phyloP scores from a whole-genome alignment of 2,113 vertebrate genomes.

The Pseudonaja textilis region DNA sequence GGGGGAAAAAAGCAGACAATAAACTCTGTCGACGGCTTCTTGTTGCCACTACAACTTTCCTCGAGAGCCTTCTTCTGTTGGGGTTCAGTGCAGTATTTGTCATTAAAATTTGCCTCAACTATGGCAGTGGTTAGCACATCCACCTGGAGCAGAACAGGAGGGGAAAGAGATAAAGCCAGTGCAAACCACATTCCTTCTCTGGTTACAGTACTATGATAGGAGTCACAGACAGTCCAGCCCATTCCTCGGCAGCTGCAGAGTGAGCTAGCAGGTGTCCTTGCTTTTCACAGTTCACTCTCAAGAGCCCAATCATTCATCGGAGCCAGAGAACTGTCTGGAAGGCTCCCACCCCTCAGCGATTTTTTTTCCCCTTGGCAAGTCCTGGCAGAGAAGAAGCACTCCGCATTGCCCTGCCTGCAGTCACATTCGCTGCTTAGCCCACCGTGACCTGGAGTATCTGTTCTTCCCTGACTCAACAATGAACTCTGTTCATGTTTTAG shows the following conservation, averaged over 20 bases:
- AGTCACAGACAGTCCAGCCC: neutral
- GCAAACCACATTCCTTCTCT: slow-evolving; percentile 1
- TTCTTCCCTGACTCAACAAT: neutral
- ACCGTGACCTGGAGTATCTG: neutral
- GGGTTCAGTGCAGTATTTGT: neutral
- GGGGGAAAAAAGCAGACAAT: neutral
- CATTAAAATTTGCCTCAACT: neutral
- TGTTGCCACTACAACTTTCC: neutral
- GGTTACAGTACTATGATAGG: neutral
- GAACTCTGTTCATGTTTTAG: neutral
- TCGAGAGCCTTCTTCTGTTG: neutral
- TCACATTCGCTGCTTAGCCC: neutral
- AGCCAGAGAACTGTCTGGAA: neutral
- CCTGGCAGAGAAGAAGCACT: neutral
- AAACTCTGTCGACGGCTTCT: neutral
- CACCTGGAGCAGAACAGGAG: neutral
- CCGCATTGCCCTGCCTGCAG: neutral
- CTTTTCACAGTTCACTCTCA: neutral
- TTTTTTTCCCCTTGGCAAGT: slow-evolving; percentile 4
- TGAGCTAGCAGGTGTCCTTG: neutral
- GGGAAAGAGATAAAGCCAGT: neutral
- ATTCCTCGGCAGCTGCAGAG: neutral
- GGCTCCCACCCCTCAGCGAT: neutral
- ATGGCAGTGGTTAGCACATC: neutral
- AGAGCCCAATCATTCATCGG: slow-evolving; percentile 5